Conservation (phyloP, 2,888 invertebrate species). For the Cheilosia soror region DNA sequence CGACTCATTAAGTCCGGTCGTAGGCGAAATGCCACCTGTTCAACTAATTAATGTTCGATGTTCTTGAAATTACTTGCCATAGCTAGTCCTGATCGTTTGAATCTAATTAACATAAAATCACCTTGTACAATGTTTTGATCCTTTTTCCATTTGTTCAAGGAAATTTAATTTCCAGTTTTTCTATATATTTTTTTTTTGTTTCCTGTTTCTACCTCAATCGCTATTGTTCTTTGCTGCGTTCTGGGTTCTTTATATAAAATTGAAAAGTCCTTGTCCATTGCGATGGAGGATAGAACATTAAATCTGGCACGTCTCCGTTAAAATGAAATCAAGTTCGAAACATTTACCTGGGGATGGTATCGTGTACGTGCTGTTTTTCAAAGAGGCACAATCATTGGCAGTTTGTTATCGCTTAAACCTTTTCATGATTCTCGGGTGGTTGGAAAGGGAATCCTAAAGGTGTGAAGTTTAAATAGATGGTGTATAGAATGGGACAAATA, state of each 20-base stretch:
- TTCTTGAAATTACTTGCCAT: conserved; percentile 17
- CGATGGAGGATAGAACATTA: conserved; percentile 9
- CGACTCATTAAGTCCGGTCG: conserved; percentile 42
- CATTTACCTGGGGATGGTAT: conserved; percentile 24
- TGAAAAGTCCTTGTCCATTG: conserved; percentile 41
- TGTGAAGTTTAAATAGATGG: too few species aligned
- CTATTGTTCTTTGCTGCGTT: not conserved
- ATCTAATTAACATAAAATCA: conserved; percentile 49
- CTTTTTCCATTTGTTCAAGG: conserved; percentile 29
- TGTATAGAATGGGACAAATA: too few species aligned
- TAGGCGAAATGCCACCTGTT: conserved; percentile 12
- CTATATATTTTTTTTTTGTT: not conserved
- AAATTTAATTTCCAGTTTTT: conserved; percentile 37
- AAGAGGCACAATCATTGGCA: conserved; percentile 28
- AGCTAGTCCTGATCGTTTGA: conserved; percentile 14
- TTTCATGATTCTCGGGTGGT: not conserved
- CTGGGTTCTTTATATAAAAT: conserved; percentile 15
- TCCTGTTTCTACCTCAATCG: not conserved
- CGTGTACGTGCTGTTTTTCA: conserved; percentile 34
- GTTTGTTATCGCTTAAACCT: conserved; percentile 3
- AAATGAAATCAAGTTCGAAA: conserved; percentile 40
- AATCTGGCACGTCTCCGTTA: conserved; percentile 40
- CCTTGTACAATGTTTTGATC: conserved; percentile 34
- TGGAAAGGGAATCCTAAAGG: not conserved
- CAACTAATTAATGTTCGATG: conserved; percentile 35